phyloP scores from a whole-genome alignment of 2,113 vertebrate genomes.

The Lamprotornis superbus region DNA sequence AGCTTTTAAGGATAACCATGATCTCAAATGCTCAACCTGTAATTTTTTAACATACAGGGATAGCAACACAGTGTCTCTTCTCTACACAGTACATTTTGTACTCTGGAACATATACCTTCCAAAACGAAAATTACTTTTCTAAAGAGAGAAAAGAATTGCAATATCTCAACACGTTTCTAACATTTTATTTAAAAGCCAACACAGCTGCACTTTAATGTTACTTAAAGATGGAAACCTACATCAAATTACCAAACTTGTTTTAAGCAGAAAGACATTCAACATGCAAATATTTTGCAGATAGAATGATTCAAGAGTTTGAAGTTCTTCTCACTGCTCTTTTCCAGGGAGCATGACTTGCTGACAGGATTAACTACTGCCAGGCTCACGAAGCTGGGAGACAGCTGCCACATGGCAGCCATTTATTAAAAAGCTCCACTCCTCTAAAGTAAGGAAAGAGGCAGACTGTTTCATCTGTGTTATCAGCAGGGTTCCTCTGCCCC shows the following conservation, averaged over 20 bases:
- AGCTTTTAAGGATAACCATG: neutral
- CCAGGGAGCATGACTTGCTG: constrained; percentile 54
- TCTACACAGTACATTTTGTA: neutral
- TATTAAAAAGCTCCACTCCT: constrained; percentile 63
- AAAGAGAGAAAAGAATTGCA: neutral
- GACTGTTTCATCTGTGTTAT: constrained; percentile 65
- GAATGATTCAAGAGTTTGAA: constrained; percentile 33
- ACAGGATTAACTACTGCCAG: constrained; percentile 67
- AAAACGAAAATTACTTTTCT: neutral
- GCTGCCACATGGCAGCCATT: constrained; percentile 74
- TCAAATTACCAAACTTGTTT: neutral
- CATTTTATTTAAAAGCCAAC: neutral
- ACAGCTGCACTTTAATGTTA: neutral
- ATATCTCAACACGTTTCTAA: neutral
- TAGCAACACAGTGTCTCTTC: neutral
- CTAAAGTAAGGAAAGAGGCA: constrained; percentile 59
- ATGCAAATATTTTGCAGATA: constrained; percentile 20
- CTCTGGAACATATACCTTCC: neutral
- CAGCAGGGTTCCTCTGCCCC: constrained; percentile 56
- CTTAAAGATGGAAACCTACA: constrained; percentile 26
- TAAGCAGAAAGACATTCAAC: constrained; percentile 14
- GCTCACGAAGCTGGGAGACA: constrained; percentile 49
- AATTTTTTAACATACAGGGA: neutral
- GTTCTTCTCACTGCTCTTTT: constrained; percentile 32
- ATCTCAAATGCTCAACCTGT: neutral